Base-by-base conservation (phyloP, 1,140 invertebrate genomes). In the Saccostrea cuccullata region DNA sequence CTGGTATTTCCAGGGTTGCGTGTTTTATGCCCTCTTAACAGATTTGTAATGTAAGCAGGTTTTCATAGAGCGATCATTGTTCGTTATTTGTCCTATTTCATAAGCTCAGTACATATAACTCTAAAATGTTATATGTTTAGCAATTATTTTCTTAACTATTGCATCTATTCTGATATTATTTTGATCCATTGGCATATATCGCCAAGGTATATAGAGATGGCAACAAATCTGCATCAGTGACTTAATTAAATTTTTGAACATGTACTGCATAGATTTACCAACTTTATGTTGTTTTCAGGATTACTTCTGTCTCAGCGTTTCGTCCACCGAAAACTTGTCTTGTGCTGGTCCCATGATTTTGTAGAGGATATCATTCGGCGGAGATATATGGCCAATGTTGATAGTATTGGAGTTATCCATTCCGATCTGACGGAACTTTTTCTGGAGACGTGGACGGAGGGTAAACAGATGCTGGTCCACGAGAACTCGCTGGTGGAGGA, bases 371-470 rank as follows among this genome's bases (percentile, higher is more conserved):
- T 90, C 1, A 86, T 94, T 5, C 86, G 87, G 20, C 86, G 92
- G n/a, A 90, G 91, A 30, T 94, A 92, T 82, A 85, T 92, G 3
- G 89, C 67, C 13, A 58, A 85, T 56, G 87, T 87, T 0, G 89
- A 90, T 40, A 56, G 89, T 13, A 90, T 89, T 30, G 55, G 86
- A 17, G 87, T 86, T 20, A 88, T 55, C 13, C 92, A 94, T 30
- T 85, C 85, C 13, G 90, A 94, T 64, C 84, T 92, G 9, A 90
- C 91, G 11, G 84, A 91, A 60, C 84, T 91, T 30, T 92, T 92
- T 89, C 55, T 93, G 86, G 93, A 93, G 58, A 85, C 91, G 12
- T 93, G 90, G 90, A 83, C 90, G 8, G 86, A 88, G 2, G 89
- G 70, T 8, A 91, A 91, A 67, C 91, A 89, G 26, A n/a, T 84